These are phyloP conservation scores for Dromas ardeola DNA, from an alignment of 2,113 vertebrate species.

Conservation along the genomic window DNA sequence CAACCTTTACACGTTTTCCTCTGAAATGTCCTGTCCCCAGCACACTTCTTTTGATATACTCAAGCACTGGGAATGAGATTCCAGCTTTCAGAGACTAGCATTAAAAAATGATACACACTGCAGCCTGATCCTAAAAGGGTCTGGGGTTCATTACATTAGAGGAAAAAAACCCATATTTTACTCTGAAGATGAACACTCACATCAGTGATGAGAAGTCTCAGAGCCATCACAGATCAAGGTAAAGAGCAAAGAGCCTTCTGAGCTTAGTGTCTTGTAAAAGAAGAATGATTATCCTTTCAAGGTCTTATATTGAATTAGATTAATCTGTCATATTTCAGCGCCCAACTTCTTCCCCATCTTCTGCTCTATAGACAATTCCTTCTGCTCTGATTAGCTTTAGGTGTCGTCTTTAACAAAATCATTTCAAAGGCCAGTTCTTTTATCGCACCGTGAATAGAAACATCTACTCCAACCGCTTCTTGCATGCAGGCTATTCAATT, in stretches of 20 bases:
- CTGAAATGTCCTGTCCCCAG: neutral
- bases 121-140: neutral
- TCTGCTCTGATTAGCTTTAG: constrained; percentile 37
- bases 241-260: neutral
- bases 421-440: constrained; percentile 1
- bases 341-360: neutral
- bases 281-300: neutral
- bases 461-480: neutral
- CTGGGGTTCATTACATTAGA: neutral
- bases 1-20: neutral
- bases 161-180: neutral
- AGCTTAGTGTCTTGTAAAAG: neutral
- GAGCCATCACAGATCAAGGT: neutral
- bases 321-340: neutral
- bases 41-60: neutral
- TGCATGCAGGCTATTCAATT: neutral
- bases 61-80: neutral
- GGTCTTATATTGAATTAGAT: neutral
- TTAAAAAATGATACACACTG: neutral
- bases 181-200: neutral
- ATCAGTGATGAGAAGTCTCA: neutral
- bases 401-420: constrained; percentile 1
- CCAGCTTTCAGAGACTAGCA: neutral
- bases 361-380: neutral
- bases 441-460: neutral